These are phyloP conservation scores for Drosophila santomea DNA, from an alignment of 1,140 invertebrate species.

Conservation along the genomic window DNA sequence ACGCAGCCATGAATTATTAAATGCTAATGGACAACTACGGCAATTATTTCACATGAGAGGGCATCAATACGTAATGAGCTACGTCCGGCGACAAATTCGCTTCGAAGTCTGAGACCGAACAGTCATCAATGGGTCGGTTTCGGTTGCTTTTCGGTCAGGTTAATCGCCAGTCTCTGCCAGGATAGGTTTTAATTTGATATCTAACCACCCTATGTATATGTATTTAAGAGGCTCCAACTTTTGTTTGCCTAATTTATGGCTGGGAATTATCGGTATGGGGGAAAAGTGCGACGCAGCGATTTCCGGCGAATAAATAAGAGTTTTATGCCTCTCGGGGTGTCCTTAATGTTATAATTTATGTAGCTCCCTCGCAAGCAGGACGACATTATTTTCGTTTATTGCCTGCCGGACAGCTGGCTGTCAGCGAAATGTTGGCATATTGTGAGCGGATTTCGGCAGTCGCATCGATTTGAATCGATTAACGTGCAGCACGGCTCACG, in stretches of 20 bases:
- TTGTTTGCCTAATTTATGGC: slow-evolving; percentile 67
- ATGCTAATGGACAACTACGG: slow-evolving; percentile 65
- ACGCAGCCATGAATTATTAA: slow-evolving; percentile 72
- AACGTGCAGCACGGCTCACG: slow-evolving; percentile 23
- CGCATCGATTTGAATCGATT: slow-evolving; percentile 51
- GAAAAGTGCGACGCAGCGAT: slow-evolving; percentile 69
- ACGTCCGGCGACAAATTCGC: slow-evolving; percentile 18
- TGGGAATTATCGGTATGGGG: slow-evolving; percentile 54
- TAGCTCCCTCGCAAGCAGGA: slow-evolving; percentile 49
- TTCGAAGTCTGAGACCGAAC: slow-evolving; percentile 52
- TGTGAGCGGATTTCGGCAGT: slow-evolving; percentile 17
- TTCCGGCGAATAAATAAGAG: slow-evolving; percentile 64
- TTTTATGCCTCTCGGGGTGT: slow-evolving; percentile 59
- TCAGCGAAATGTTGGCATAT: slow-evolving; percentile 40
- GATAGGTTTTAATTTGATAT: slow-evolving; percentile 68
- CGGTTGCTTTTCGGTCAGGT: not conserved
- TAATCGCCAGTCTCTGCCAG: slow-evolving; percentile 29
- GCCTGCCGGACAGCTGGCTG: slow-evolving; percentile 52
- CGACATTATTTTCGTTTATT: slow-evolving; percentile 71
- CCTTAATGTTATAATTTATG: slow-evolving; percentile 78
- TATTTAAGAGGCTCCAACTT: slow-evolving; percentile 34
- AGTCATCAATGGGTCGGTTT: slow-evolving; percentile 15
- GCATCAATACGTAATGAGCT: slow-evolving; percentile 73
- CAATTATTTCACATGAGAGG: slow-evolving; percentile 79
- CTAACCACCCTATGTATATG: not conserved